phyloP scores from a whole-genome alignment of 1,140 invertebrate genomes.

The Drosophila varians region DNA sequence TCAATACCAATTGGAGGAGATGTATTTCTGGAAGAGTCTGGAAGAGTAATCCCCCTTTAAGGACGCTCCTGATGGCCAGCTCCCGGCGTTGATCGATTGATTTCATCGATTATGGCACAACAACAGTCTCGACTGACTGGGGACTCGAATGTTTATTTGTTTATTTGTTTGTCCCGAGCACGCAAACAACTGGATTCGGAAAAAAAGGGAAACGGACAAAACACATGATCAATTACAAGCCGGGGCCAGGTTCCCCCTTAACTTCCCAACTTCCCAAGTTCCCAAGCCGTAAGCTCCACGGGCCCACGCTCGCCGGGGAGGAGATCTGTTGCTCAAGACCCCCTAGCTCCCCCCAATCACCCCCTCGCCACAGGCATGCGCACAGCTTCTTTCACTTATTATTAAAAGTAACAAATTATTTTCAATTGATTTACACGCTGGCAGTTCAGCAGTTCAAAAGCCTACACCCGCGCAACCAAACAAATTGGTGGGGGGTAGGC shows the following conservation, averaged over 20 bases:
- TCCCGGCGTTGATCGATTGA: slow-evolving; percentile 69
- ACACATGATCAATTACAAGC: slow-evolving; percentile 81
- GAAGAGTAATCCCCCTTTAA: background rate
- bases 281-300: slow-evolving; percentile 27
- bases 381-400: slow-evolving; percentile 82
- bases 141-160: slow-evolving; percentile 59
- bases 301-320: slow-evolving; percentile 37
- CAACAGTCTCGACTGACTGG: slow-evolving; percentile 52
- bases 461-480: slow-evolving; percentile 54
- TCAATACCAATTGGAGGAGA: background rate
- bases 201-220: slow-evolving; percentile 35
- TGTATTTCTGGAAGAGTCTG: background rate
- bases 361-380: slow-evolving; percentile 28
- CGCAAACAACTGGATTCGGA: slow-evolving; percentile 26
- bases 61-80: slow-evolving; percentile 28
- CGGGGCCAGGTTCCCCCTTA: slow-evolving; percentile 28
- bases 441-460: slow-evolving; percentile 72
- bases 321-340: background rate
- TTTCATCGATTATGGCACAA: slow-evolving; percentile 78
- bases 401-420: slow-evolving; percentile 83
- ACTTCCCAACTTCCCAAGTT: slow-evolving; percentile 30
- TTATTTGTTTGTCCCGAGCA: slow-evolving; percentile 64
- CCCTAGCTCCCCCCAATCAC: background rate
- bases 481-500: no score
- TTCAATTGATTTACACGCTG: slow-evolving; percentile 83